Conservation (phyloP, 2,113 vertebrate species). For the Perognathus longimembris region DNA sequence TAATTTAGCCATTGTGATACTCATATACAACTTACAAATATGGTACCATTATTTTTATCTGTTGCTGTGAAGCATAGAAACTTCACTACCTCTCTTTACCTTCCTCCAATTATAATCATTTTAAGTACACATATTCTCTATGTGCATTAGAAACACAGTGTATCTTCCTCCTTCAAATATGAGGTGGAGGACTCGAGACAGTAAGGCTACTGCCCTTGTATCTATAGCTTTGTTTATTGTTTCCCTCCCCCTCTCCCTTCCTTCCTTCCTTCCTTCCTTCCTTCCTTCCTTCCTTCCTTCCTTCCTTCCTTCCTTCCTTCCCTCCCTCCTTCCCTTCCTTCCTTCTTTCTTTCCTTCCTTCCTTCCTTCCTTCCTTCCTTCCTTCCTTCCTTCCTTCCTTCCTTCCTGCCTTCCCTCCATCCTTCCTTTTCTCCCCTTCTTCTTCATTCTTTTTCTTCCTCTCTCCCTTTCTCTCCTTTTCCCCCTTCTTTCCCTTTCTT, state of each 20-base stretch:
- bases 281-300: too few relatives aligned
- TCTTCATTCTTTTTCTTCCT: too few relatives aligned
- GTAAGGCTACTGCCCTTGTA: background rate
- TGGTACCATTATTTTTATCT: background rate
- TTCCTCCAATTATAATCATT: background rate
- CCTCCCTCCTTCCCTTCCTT: too few relatives aligned
- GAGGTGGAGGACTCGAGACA: background rate
- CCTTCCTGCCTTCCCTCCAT: too few relatives aligned
- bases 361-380: too few relatives aligned
- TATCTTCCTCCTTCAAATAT: background rate
- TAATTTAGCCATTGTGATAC: background rate
- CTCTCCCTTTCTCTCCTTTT: too few relatives aligned
- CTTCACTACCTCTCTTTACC: background rate
- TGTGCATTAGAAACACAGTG: background rate
- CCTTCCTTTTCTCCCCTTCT: too few relatives aligned
- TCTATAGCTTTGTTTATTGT: background rate
- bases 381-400: background rate
- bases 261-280: too few relatives aligned
- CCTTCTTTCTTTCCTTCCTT: too few relatives aligned
- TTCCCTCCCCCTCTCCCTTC: background rate
- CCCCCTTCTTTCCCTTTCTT: too few relatives aligned
- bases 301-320: too few relatives aligned
- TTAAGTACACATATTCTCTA: background rate
- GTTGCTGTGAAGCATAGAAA: background rate
- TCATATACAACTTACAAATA: background rate